Conservation (phyloP, 2,797 vertebrate genomes). For the Platyrinchus mystaceus region DNA sequence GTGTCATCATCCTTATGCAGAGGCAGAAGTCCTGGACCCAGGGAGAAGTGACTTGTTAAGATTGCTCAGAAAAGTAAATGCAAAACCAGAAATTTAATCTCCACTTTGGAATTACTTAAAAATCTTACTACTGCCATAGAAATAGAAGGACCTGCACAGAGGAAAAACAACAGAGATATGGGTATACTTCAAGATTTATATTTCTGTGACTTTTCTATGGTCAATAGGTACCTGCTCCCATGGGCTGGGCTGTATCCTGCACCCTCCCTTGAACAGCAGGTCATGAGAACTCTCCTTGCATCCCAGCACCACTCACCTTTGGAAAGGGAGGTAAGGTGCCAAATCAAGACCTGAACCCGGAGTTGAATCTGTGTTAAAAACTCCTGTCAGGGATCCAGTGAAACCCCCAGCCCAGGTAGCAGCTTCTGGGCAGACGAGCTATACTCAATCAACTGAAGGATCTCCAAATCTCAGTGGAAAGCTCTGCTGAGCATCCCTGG, state of each 20-base stretch:
- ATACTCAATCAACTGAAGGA: accelerated
- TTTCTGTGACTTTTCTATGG: not conserved
- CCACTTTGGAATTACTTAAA: not conserved
- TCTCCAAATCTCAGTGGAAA: not conserved
- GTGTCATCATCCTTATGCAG: not conserved
- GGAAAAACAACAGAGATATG: not conserved
- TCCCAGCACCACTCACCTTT: not conserved
- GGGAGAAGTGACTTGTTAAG: not conserved
- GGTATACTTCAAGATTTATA: not conserved
- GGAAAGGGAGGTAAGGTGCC: not conserved
- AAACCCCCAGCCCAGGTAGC: not conserved
- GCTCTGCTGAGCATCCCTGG: not conserved
- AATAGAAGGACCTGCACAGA: not conserved
- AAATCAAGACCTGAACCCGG: not conserved
- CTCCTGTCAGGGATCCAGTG: not conserved
- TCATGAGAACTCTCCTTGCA: not conserved
- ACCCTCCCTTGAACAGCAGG: not conserved
- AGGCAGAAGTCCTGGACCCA: not conserved
- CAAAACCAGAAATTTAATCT: not conserved
- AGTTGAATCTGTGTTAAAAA: not conserved
- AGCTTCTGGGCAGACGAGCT: not conserved
- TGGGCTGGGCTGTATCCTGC: not conserved
- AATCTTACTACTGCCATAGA: not conserved
- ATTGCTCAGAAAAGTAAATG: not conserved
- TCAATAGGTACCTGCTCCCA: not conserved